Base-by-base conservation (phyloP, 2,797 vertebrate species). In the Karalla daura region DNA sequence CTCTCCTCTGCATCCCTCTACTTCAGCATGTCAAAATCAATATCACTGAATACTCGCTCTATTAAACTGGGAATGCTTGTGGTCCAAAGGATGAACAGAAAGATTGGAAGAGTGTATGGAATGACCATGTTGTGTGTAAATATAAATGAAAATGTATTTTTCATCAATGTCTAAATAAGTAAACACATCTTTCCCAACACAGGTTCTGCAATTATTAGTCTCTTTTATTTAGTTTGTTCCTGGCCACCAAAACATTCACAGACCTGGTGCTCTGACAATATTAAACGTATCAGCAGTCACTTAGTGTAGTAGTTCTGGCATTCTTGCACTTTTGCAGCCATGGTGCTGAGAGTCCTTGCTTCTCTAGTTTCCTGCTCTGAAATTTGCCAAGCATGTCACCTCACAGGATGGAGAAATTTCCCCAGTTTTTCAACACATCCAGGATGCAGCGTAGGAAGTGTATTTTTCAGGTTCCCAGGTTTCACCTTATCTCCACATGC, bases 381-480 rank as follows among this genome's bases (percentile, higher is more conserved):
- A 21, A 12, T 20, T 28, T 51, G 37, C 46, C 28, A 49, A 49
- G 28, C 23, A 21, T 32, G 20, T 49, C 41, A 33, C 15, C 2
- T n/a, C 28, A 25, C 5, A 5, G 23, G 28, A 64, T 30, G 12
- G 13, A 14, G 24, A 49, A 33, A 61, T 45, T 36, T 13, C 36
- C 35, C 14, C 3, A 12, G 2, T 30, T 30, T 60, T 70, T 11
- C 32, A 21, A 68, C 49, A 49, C 40, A 44, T 45, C 35, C 18
- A 15, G 25, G 52, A 55, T 17, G 15, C 33, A 18, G 20, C 13
- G 56, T 24, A 23, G 50, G 17, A 53, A 39, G 51, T 44, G 20
- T 20, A 59, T 53, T 46, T 37, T 74, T 59, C 41, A 24, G 50
- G 44, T 55, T 58, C 47, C 40, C 50, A 20, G 2, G 14, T 41